phyloP scores from a whole-genome alignment of 35 echinoderm and acorn worm species.

The Nesometra sesokonis region DNA sequence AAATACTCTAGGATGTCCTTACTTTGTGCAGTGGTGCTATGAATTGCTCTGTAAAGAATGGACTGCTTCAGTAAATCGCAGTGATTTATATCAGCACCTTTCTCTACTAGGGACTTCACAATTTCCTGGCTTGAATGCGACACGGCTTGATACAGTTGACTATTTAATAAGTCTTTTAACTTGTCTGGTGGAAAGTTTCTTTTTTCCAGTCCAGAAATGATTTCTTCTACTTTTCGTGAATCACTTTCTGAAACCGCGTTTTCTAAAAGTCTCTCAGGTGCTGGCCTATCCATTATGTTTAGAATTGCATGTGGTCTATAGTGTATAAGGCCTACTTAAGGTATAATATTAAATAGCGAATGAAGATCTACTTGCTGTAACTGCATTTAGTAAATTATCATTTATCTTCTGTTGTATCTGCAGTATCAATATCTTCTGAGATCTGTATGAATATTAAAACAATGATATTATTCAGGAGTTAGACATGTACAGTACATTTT shows the following conservation, averaged over 20 bases:
- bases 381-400: too few species aligned
- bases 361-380: too few species aligned
- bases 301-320: too few species aligned
- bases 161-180: not conserved
- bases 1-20: not conserved
- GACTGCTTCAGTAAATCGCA: not conserved
- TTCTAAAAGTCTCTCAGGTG: not conserved
- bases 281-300: not conserved
- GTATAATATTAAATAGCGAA: too few species aligned
- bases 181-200: not conserved
- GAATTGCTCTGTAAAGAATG: not conserved
- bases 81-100: not conserved
- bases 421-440: too few species aligned
- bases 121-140: not conserved
- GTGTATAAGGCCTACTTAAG: too few species aligned
- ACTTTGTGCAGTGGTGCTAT: not conserved
- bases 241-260: not conserved
- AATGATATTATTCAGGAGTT: too few species aligned
- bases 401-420: too few species aligned
- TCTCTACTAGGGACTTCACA: not conserved
- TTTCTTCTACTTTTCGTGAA: not conserved
- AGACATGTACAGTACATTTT: too few species aligned
- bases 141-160: not conserved
- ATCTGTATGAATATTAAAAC: too few species aligned
- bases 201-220: not conserved